A percentile compares a stretch with the other conserved stretches of the same genome.
These are phyloP conservation scores for Drosophila monieri DNA, from an alignment of 2,888 invertebrate genomes.

Conservation along the genomic window DNA sequence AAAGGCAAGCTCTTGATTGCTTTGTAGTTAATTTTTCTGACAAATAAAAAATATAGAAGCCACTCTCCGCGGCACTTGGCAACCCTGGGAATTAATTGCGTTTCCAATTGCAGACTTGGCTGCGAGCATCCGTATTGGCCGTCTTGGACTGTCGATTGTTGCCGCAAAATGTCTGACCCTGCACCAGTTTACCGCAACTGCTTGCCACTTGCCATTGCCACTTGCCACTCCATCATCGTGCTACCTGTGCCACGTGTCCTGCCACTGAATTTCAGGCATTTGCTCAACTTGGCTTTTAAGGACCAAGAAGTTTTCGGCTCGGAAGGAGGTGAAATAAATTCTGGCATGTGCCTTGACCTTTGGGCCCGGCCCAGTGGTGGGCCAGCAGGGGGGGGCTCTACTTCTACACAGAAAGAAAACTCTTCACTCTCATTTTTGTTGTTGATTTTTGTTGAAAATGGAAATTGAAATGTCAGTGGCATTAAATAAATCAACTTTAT, in stretches of 20 bases:
- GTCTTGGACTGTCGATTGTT: not conserved
- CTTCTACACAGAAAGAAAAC: not conserved
- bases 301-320: conserved; percentile 5
- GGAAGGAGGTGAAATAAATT: conserved; percentile 4
- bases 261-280: conserved; percentile 24
- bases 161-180: conserved; percentile 11
- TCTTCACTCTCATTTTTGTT: too few relatives aligned
- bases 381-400: too few relatives aligned
- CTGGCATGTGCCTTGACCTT: conserved; percentile 58
- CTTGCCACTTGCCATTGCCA: conserved; percentile 9
- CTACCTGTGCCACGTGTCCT: conserved; percentile 18
- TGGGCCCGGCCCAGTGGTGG: conserved; percentile 3
- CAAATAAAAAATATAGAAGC: too few relatives aligned
- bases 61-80: too few relatives aligned
- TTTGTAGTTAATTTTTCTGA: not conserved
- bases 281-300: conserved; percentile 14
- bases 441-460: too few relatives aligned
- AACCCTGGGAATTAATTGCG: not conserved
- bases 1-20: not conserved
- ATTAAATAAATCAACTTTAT: not conserved
- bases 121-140: too few relatives aligned
- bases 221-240: not conserved
- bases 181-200: conserved; percentile 21
- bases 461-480: conserved; percentile 2
- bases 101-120: conserved; percentile 5